A percentile compares a stretch with the other conserved stretches of the same genome.
phyloP scores from a whole-genome alignment of 2,888 invertebrate species.

The Stenurella melanura region DNA sequence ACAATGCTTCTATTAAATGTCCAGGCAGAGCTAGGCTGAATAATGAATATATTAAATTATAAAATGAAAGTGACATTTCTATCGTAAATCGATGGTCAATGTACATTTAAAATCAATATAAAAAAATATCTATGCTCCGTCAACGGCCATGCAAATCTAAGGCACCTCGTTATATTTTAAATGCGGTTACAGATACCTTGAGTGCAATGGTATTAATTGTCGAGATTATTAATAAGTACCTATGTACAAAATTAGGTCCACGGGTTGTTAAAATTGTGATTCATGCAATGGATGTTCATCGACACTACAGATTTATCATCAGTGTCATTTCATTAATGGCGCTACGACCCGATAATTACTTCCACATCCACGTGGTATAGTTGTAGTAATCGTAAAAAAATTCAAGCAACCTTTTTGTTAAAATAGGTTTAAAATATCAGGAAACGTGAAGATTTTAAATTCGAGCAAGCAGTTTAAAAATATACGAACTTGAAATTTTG shows the following conservation, averaged over 20 bases:
- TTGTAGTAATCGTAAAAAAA: too few relatives aligned
- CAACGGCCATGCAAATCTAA: background rate
- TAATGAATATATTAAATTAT: background rate
- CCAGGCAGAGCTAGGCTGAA: background rate
- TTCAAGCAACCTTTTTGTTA: too few relatives aligned
- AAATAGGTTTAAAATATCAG: too few relatives aligned
- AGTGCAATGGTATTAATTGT: background rate
- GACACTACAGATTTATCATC: too few relatives aligned
- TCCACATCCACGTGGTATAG: too few relatives aligned
- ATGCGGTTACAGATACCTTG: background rate
- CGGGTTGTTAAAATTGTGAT: too few relatives aligned
- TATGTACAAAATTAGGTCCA: background rate
- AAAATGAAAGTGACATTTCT: background rate
- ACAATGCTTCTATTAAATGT: background rate
- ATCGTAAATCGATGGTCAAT: background rate
- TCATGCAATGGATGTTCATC: too few relatives aligned
- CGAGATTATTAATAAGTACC: background rate
- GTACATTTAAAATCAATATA: background rate
- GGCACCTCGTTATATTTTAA: conserved; percentile 8
- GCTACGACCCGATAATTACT: too few relatives aligned
- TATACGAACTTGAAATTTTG: too few relatives aligned
- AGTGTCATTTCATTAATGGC: too few relatives aligned
- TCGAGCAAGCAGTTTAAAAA: too few relatives aligned
- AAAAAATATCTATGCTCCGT: background rate
- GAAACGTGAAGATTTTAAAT: too few relatives aligned